A percentile compares a stretch with the other conserved stretches of the same genome.
phyloP scores from a whole-genome alignment of 2,888 invertebrate species.

The Pomacea canaliculata region DNA sequence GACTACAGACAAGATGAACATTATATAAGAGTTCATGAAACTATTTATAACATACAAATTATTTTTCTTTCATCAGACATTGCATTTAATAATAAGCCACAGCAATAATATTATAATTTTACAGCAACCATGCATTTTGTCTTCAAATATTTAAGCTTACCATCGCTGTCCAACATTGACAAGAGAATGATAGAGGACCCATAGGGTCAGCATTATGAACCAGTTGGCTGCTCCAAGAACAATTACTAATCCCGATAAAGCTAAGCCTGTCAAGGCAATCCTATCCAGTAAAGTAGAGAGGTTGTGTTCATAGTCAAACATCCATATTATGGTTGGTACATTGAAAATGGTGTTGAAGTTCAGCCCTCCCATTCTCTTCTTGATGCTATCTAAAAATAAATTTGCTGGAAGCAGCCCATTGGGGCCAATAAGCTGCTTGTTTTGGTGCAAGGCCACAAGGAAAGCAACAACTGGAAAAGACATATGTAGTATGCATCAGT shows the following conservation, averaged over 20 bases:
- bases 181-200: constrained; percentile 70
- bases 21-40: too few species aligned
- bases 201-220: constrained; percentile 65
- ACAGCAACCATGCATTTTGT: too few species aligned
- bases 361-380: constrained; percentile 38
- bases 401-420: constrained; percentile 67
- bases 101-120: too few species aligned
- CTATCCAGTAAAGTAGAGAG: constrained; percentile 60
- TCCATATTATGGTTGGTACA: constrained; percentile 67
- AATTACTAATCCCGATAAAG: constrained; percentile 59
- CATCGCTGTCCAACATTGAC: constrained; percentile 68
- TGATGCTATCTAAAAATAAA: constrained; percentile 53
- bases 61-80: too few species aligned
- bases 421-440: constrained; percentile 66
- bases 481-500: background rate
- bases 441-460: constrained; percentile 56
- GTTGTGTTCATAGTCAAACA: constrained; percentile 56
- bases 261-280: constrained; percentile 63
- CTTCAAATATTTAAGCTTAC: constrained; percentile 40
- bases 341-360: constrained; percentile 41
- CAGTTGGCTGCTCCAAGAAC: constrained; percentile 67
- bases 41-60: too few species aligned
- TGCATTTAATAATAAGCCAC: too few species aligned
- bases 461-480: constrained; percentile 16
- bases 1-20: too few species aligned